Evolutionary conservation across 2,113 vertebrate species (phyloP).

Genomic region (Probosciger aterrimus): DNA sequence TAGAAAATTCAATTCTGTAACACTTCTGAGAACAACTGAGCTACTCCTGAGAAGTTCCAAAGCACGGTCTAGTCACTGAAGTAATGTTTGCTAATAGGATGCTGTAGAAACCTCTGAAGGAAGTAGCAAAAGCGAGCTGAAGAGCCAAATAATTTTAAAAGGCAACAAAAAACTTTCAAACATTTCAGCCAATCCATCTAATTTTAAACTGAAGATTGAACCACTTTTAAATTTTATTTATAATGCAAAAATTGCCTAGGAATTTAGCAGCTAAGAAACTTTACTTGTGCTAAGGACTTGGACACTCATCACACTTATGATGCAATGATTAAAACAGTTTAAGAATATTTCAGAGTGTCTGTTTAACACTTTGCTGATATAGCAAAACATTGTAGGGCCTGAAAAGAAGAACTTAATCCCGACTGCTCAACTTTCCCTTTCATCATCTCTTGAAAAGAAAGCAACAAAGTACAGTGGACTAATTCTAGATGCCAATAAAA

Average conservation of each 20-base stretch:
- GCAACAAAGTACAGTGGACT: neutral
- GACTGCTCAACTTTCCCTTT: neutral
- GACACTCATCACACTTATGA: neutral
- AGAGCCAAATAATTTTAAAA: neutral
- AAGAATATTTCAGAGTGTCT: neutral
- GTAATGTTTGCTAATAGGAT: neutral
- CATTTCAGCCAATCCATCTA: neutral
- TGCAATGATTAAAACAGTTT: neutral
- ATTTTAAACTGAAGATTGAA: neutral
- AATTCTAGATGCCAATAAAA: conserved; percentile 65
- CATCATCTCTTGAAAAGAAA: conserved; percentile 1
- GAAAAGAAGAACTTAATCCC: neutral
- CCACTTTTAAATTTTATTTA: neutral
- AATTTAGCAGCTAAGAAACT: neutral
- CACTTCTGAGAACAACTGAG: neutral
- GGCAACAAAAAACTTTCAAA: neutral
- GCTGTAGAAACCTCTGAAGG: neutral
- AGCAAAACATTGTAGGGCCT: neutral
- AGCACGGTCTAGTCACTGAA: neutral
- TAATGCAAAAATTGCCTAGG: neutral
- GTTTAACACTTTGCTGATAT: neutral
- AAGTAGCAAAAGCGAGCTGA: neutral
- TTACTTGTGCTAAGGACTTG: neutral
- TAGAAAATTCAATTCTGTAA: neutral
- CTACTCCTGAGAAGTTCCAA: neutral